A percentile compares a stretch with the other conserved stretches of the same genome.
Evolutionary conservation across 2,797 vertebrate species (phyloP).

Genomic region (Rhynchonycteris naso): DNA sequence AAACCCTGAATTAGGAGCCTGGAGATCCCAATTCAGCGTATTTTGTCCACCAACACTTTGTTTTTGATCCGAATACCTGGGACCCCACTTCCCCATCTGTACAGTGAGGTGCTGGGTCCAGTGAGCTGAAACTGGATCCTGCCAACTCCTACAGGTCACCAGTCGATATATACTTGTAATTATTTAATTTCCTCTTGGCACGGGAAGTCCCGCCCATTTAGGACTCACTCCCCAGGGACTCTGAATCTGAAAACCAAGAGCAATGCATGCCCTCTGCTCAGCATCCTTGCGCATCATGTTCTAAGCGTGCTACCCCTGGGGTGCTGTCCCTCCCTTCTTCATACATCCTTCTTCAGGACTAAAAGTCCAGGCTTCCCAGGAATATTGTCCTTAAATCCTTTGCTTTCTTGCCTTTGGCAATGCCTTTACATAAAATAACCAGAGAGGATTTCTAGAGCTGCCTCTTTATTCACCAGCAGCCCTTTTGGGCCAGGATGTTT

Average conservation of each 20-base stretch:
- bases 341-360: background rate
- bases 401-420: constrained; percentile 4
- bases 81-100: no score
- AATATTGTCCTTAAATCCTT: background rate
- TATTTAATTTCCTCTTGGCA: background rate
- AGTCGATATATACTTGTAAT: background rate
- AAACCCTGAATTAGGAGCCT: background rate
- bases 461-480: constrained; percentile 8
- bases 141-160: background rate
- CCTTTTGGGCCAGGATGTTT: constrained; percentile 42
- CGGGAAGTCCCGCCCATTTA: background rate
- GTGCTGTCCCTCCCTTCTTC: background rate
- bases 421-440: constrained; percentile 63
- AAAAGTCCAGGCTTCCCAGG: background rate
- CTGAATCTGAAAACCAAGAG: background rate
- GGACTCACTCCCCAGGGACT: no score
- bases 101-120: background rate
- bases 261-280: background rate
- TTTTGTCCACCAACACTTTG: background rate
- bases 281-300: accelerated
- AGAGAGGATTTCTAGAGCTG: constrained; percentile 53
- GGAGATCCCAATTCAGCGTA: background rate
- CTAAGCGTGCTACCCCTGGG: background rate
- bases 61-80: background rate
- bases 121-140: background rate